Conservation (phyloP, 2,888 invertebrate species). For the Hartigia nigra region DNA sequence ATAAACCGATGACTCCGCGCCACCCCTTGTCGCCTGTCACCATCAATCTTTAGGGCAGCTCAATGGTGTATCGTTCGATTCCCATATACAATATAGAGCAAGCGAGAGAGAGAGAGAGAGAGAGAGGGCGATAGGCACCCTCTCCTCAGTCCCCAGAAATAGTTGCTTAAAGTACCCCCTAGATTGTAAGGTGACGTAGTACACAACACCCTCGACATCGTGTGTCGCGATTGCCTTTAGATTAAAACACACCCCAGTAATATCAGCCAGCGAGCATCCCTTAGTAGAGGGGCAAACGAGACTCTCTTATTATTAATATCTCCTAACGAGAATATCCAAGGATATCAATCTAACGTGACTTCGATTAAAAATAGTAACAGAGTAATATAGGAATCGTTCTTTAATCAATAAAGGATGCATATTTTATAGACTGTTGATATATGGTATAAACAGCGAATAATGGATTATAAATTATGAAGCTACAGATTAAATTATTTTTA, state of each 20-base stretch:
- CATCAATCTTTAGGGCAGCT: slow-evolving; percentile 48
- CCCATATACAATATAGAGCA: slow-evolving; percentile 9
- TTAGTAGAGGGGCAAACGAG: background rate
- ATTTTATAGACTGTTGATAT: too few species aligned
- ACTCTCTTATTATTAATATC: background rate
- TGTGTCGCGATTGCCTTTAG: slow-evolving; percentile 19
- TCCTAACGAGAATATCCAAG: background rate
- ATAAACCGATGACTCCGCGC: slow-evolving; percentile 43
- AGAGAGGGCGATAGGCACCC: background rate
- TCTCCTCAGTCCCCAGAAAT: slow-evolving; percentile 16
- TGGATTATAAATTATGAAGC: background rate
- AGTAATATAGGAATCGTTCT: background rate
- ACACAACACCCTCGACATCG: slow-evolving; percentile 20
- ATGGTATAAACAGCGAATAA: background rate
- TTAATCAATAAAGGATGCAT: background rate
- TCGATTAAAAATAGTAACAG: background rate
- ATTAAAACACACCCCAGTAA: slow-evolving; percentile 32
- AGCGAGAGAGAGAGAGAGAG: background rate
- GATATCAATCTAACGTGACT: background rate
- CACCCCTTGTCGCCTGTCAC: slow-evolving; percentile 33
- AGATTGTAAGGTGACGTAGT: background rate
- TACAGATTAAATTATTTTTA: background rate
- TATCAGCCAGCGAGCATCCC: slow-evolving; percentile 19
- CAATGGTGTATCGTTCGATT: slow-evolving; percentile 9
- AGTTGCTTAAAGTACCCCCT: slow-evolving; percentile 30